Percentiles rank a stretch among this genome's conserved stretches.
These are phyloP conservation scores for Limnephilus lunatus DNA, from an alignment of 2,888 invertebrate genomes.

Conservation along the genomic window DNA sequence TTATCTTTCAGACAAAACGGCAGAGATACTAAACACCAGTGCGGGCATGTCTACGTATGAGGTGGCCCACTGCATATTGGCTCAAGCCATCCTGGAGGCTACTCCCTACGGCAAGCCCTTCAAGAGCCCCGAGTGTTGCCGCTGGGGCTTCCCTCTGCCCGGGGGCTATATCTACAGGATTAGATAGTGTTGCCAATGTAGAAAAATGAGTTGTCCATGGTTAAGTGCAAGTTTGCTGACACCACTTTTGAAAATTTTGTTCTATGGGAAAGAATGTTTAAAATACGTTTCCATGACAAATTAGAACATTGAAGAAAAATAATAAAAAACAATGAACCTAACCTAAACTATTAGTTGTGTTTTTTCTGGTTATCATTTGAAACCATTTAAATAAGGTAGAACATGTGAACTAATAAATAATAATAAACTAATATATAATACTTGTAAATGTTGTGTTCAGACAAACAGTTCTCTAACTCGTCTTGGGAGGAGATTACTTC, in stretches of 20 bases:
- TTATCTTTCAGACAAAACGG: conserved; percentile 65
- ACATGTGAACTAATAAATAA: not conserved
- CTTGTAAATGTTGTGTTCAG: too few species aligned
- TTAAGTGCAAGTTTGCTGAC: not conserved
- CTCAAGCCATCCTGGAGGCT: conserved; percentile 72
- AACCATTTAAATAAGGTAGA: not conserved
- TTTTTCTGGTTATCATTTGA: not conserved
- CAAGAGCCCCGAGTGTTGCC: conserved; percentile 72
- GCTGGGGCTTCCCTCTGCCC: conserved; percentile 69
- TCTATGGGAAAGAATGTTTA: not conserved
- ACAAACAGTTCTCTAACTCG: too few species aligned
- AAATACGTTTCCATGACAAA: not conserved
- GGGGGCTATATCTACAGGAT: conserved; percentile 71
- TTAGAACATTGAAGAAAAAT: too few species aligned
- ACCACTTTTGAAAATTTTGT: not conserved
- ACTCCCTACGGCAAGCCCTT: conserved; percentile 74
- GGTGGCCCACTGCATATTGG: conserved; percentile 72
- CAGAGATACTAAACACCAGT: conserved; percentile 72
- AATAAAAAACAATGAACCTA: too few species aligned
- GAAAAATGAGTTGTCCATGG: not conserved
- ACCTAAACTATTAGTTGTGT: too few species aligned
- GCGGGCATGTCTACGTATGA: conserved; percentile 74
- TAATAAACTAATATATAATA: too few species aligned
- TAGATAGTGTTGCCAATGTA: conserved; percentile 33
- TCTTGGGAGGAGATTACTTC: too few species aligned